Percentiles rank a stretch among this genome's conserved stretches.
Evolutionary conservation across 2,888 invertebrate species (phyloP).

Genomic region (Pterostichus madidus): DNA sequence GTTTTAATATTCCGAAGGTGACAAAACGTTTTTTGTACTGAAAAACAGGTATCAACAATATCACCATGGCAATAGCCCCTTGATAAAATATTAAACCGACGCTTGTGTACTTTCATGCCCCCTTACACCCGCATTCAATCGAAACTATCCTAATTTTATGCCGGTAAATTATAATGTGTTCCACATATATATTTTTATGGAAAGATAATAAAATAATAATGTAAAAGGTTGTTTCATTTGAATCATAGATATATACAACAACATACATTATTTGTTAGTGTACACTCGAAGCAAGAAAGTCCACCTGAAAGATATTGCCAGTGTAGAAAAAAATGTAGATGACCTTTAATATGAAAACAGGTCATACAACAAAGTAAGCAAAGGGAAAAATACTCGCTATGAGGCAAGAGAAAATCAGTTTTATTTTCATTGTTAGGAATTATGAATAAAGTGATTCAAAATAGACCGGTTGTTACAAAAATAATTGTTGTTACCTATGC

Average conservation of each 20-base stretch:
- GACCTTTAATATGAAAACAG: conserved; percentile 66
- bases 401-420: conserved; percentile 8
- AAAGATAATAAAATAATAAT: conserved; percentile 42
- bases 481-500: conserved; percentile 47
- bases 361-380: conserved; percentile 63
- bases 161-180: conserved; percentile 64
- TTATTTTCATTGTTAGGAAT: conserved; percentile 5
- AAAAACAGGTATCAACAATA: conserved; percentile 4
- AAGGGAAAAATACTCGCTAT: conserved; percentile 43
- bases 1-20: neutral
- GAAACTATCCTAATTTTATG: conserved; percentile 62
- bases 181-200: conserved; percentile 24
- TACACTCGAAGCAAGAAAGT: neutral
- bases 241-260: neutral
- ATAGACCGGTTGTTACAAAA: conserved; percentile 13
- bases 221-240: neutral
- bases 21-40: neutral
- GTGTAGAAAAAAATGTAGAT: conserved; percentile 53
- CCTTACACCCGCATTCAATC: conserved; percentile 48
- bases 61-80: conserved; percentile 13
- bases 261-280: neutral
- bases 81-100: conserved; percentile 15
- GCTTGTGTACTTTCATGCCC: conserved; percentile 52
- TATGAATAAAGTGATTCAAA: neutral
- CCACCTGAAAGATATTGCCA: conserved; percentile 5